These are phyloP conservation scores for Anoplolepis gracilipes DNA, from an alignment of 1,140 invertebrate species.

Conservation along the genomic window DNA sequence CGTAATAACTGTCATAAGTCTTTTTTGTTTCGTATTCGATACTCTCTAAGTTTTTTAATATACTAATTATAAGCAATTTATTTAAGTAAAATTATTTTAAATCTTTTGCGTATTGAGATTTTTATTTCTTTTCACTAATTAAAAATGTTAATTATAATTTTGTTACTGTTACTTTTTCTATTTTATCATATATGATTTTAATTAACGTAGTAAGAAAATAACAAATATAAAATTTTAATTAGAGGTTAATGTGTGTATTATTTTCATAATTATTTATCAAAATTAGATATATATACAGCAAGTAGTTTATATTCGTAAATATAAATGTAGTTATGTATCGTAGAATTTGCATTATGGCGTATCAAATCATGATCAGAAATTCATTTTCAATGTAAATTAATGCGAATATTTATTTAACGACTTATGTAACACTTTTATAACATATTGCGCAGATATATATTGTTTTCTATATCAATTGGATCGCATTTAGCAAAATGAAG, in stretches of 20 bases:
- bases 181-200: background rate
- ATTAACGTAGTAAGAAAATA: too few species aligned
- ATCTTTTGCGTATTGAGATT: background rate
- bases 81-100: background rate
- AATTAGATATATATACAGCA: background rate
- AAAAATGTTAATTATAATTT: background rate
- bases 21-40: background rate
- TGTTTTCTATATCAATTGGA: conserved; percentile 21
- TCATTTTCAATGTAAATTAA: background rate
- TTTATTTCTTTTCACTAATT: background rate
- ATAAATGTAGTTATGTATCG: conserved; percentile 23
- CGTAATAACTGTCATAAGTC: background rate
- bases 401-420: conserved; percentile 34
- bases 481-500: conserved; percentile 21
- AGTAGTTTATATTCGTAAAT: conserved; percentile 12
- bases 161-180: background rate
- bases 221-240: too few species aligned
- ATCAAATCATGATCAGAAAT: background rate
- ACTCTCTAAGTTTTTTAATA: background rate
- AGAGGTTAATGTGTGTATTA: background rate
- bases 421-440: background rate
- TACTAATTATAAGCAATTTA: background rate
- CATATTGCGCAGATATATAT: background rate
- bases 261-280: background rate
- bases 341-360: conserved; percentile 21